Evolutionary conservation across 1,140 invertebrate species (phyloP).

Genomic region (Pseudomyrmex gracilis): DNA sequence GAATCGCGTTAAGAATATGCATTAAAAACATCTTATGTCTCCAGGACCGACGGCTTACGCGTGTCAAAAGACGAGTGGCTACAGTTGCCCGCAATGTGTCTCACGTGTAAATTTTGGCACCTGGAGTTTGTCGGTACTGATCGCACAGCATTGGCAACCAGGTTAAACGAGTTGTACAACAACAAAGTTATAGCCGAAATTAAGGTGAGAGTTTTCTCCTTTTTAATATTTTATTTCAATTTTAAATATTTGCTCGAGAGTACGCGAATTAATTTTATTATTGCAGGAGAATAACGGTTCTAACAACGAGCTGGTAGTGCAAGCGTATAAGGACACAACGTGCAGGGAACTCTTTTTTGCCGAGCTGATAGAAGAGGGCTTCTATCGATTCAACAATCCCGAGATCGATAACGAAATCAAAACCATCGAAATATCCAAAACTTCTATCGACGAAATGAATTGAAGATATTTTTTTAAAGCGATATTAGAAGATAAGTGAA

Average conservation of each 20-base stretch:
- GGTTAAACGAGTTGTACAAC: slow-evolving; percentile 25
- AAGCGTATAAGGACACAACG: slow-evolving; percentile 68
- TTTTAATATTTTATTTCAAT: slow-evolving; percentile 13
- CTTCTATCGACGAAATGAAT: no score
- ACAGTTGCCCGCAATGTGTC: slow-evolving; percentile 69
- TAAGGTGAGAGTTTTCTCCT: slow-evolving; percentile 57
- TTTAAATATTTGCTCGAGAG: neutral
- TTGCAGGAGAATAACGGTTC: slow-evolving; percentile 54
- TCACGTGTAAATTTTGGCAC: slow-evolving; percentile 74
- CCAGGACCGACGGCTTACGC: slow-evolving; percentile 57
- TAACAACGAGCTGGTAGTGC: slow-evolving; percentile 24
- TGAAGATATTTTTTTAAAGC: no score
- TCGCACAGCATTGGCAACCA: neutral
- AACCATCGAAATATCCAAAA: no score
- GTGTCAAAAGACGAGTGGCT: slow-evolving; percentile 75
- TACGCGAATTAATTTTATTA: slow-evolving; percentile 7
- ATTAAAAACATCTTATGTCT: slow-evolving; percentile 29
- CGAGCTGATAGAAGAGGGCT: slow-evolving; percentile 67
- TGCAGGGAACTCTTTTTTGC: slow-evolving; percentile 62
- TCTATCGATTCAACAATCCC: slow-evolving; percentile 55
- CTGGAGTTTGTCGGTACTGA: slow-evolving; percentile 34
- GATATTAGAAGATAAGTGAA: no score
- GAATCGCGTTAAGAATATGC: neutral
- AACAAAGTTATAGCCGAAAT: slow-evolving; percentile 58
- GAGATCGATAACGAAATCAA: neutral